Percentiles rank a stretch among this genome's conserved stretches.
Evolutionary conservation across 2,797 vertebrate species (phyloP).

Genomic region (Urosaurus nigricauda): DNA sequence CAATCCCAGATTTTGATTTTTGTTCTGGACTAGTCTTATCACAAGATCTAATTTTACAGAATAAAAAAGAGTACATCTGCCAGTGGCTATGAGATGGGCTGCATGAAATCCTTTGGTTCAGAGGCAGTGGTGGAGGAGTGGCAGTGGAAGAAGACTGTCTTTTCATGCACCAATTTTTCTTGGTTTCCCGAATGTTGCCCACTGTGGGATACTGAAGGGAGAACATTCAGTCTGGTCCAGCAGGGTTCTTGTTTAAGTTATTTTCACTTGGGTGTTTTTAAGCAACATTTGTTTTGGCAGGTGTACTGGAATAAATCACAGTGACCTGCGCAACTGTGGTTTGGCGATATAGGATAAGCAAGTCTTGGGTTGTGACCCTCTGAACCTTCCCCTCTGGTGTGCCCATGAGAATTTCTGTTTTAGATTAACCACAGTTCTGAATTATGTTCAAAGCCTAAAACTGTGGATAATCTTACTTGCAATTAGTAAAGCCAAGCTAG

Average conservation of each 20-base stretch:
- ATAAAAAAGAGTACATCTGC: background rate
- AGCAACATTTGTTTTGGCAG: background rate
- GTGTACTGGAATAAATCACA: background rate
- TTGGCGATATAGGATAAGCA: background rate
- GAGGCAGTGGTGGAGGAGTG: background rate
- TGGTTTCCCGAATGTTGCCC: background rate
- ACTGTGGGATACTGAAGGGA: too few species aligned
- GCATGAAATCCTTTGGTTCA: background rate
- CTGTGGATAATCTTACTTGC: background rate
- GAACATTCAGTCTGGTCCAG: background rate
- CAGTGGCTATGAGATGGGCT: background rate
- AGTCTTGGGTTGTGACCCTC: background rate
- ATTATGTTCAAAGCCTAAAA: background rate
- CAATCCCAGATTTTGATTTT: background rate
- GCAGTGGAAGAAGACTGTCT: background rate
- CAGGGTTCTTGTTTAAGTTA: background rate
- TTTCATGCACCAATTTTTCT: background rate
- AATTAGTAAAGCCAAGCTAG: background rate
- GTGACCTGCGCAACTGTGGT: background rate
- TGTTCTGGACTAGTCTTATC: background rate
- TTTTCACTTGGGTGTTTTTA: background rate
- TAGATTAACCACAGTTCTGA: background rate
- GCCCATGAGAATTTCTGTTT: background rate
- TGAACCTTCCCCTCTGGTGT: background rate
- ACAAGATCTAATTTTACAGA: background rate